These are phyloP conservation scores for Geococcyx californianus DNA, from an alignment of 2,113 vertebrate genomes.

Conservation along the genomic window DNA sequence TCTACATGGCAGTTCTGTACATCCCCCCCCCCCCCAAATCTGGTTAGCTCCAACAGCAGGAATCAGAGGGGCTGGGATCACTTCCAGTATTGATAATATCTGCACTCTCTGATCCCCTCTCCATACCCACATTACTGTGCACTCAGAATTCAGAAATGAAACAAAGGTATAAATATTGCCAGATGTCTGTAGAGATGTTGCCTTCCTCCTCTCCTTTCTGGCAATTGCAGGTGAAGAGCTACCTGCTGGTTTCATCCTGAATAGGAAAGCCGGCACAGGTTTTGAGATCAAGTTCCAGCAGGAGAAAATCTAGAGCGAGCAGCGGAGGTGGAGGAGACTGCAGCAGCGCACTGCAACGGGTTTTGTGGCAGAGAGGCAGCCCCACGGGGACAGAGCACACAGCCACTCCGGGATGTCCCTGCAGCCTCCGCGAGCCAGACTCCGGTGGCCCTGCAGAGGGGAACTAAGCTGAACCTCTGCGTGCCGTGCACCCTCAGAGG, in stretches of 20 bases:
- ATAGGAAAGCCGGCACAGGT: not conserved
- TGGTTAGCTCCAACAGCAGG: not conserved
- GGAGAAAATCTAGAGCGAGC: not conserved
- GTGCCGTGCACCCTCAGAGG: not conserved
- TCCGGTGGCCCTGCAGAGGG: not conserved
- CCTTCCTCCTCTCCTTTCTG: not conserved
- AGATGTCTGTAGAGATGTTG: not conserved
- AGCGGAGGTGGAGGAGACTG: not conserved
- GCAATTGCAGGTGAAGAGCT: not conserved
- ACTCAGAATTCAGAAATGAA: not conserved
- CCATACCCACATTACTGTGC: not conserved
- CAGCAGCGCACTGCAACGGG: not conserved
- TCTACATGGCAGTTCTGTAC: not conserved
- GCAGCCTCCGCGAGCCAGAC: not conserved
- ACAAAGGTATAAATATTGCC: not conserved
- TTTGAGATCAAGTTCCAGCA: not conserved
- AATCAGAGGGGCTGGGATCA: not conserved
- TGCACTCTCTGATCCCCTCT: not conserved
- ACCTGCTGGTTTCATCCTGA: not conserved
- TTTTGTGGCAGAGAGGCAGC: not conserved
- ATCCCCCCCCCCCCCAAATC: not conserved
- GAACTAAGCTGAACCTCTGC: not conserved
- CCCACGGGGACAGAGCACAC: not conserved
- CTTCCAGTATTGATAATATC: not conserved
- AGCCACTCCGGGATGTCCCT: too few species aligned